Base-by-base conservation (phyloP, 2,113 vertebrate species). In the Microtus pennsylvanicus region DNA sequence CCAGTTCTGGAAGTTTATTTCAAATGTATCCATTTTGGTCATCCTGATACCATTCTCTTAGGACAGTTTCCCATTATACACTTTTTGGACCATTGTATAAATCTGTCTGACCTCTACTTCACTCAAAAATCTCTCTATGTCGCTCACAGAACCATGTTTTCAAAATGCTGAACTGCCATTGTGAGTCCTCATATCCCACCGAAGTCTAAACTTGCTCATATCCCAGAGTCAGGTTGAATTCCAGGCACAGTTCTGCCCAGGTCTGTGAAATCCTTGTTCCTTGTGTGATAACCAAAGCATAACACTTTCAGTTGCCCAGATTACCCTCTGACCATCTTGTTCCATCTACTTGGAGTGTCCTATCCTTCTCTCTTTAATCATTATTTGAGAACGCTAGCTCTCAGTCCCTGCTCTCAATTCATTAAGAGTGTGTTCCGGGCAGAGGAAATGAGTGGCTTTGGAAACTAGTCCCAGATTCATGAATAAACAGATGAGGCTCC, bases 1-100 rank as follows among this genome's bases (percentile, higher is more conserved):
- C 33, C 61, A 70, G 28, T 75, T 67, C 67, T 89, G 74, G 93
- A 69, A 69, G 78, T 88, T 94, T 75, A 78, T 85, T 92, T 92
- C 50, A 89, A 88, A 82, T 86, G 47, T 50, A 67, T 55, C 26
- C 38, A 19, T 0, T 55, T 88, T 52, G n/a, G 33, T 87, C 38
- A 81, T 42, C 8, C 86, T 55, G 58, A 85, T 86, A 50, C 17
- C 24, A 30, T 21, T 78, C 30, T n/a, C 28, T 83, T 90, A 21
- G 30, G 30, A 61, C 61, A 88, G n/a, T 22, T 58, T 86, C 72
- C 93, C 11, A 69, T 85, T 38, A 38, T 21, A 33, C 65, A n/a
- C 55, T 90, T 69, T 55, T 58, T 82, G 28, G 7, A 22, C 35
- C 77, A 11, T 63, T 52, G 5, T 5, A 14, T 45, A 3, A 76